phyloP scores from a whole-genome alignment of 2,888 invertebrate species.

The Erynnis tages region DNA sequence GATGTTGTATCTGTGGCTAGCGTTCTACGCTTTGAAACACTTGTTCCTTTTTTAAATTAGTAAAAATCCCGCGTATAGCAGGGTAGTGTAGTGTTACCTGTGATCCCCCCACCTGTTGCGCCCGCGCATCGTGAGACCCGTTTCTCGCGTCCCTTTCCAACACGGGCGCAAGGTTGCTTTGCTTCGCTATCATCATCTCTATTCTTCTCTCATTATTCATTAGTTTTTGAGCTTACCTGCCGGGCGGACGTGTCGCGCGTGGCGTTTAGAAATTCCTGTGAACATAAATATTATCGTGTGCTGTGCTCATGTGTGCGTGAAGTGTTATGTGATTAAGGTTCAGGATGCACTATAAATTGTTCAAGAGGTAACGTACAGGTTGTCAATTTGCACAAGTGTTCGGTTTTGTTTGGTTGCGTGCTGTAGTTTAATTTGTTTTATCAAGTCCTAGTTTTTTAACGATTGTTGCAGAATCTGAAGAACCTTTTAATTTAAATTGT shows the following conservation, averaged over 20 bases:
- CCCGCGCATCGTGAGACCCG: conserved; percentile 37
- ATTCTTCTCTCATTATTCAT: conserved; percentile 41
- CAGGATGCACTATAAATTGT: conserved; percentile 76
- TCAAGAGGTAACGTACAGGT: conserved; percentile 60
- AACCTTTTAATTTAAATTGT: conserved; percentile 17
- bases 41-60: conserved; percentile 11
- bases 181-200: no score
- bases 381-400: conserved; percentile 29
- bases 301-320: conserved; percentile 43
- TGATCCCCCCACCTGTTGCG: conserved; percentile 42
- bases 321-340: conserved; percentile 41
- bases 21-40: background rate
- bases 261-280: conserved; percentile 28
- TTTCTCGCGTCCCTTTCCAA: conserved; percentile 48
- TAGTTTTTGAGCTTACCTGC: conserved; percentile 55
- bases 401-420: conserved; percentile 19
- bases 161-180: conserved; percentile 37
- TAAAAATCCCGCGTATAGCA: conserved; percentile 19
- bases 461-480: conserved; percentile 17
- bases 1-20: no score
- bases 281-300: conserved; percentile 32
- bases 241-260: conserved; percentile 45
- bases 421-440: conserved; percentile 7
- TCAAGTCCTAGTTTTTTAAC: conserved; percentile 15
- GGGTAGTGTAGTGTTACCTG: conserved; percentile 37